These are phyloP conservation scores for Pampus argenteus DNA, from an alignment of 2,797 vertebrate species.

Conservation along the genomic window DNA sequence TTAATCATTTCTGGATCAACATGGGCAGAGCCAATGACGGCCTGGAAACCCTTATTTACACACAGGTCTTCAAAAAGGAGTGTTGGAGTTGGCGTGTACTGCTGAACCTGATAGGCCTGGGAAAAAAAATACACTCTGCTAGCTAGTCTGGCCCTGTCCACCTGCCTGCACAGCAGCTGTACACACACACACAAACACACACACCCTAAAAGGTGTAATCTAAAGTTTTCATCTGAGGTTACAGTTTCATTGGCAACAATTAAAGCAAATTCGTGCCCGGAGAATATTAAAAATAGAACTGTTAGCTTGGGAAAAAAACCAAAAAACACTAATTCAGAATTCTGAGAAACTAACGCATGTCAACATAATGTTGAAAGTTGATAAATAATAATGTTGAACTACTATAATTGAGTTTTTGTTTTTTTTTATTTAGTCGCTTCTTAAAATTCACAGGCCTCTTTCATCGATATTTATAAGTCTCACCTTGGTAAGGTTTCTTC, in stretches of 20 bases:
- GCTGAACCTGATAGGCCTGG: slow-evolving; percentile 72
- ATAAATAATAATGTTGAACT: no score
- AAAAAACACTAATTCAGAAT: neutral
- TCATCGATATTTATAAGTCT: slow-evolving; percentile 7
- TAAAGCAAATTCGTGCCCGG: neutral
- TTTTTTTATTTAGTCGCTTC: no score
- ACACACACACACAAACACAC: slow-evolving; percentile 21
- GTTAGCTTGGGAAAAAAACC: neutral
- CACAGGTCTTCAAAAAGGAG: slow-evolving; percentile 26
- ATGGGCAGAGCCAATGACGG: slow-evolving; percentile 41
- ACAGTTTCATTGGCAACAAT: slow-evolving; percentile 12
- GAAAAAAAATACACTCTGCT: slow-evolving; percentile 55
- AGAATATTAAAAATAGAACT: slow-evolving; percentile 16
- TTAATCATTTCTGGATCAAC: slow-evolving; percentile 63
- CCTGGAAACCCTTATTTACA: slow-evolving; percentile 30
- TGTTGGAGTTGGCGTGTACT: no score
- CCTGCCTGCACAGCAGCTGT: slow-evolving; percentile 41
- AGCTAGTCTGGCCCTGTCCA: slow-evolving; percentile 50
- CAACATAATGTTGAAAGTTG: neutral
- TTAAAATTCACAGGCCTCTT: no score
- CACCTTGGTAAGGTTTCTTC: slow-evolving; percentile 98
- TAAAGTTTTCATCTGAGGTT: neutral
- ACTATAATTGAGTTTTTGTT: no score
- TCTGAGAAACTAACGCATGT: neutral
- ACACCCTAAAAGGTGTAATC: slow-evolving; percentile 4